Evolutionary conservation across 2,797 vertebrate species (phyloP).

Genomic region (Acanthis flammea): DNA sequence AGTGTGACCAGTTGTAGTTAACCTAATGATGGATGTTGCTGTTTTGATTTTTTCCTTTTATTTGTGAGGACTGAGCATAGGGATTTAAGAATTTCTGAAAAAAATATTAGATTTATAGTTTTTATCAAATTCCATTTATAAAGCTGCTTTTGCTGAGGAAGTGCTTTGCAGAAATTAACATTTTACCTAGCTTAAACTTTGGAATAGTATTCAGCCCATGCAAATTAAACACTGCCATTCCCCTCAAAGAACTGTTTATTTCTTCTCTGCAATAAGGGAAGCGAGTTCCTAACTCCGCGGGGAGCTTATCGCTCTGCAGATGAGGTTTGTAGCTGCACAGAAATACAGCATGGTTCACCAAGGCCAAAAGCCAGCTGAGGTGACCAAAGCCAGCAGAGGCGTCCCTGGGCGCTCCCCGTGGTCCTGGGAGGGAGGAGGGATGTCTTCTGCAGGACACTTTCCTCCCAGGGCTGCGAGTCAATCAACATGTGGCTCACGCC

Average conservation of each 20-base stretch:
- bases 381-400: neutral
- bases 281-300: neutral
- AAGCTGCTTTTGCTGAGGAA: neutral
- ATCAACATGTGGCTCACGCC: neutral
- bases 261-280: slow-evolving; percentile 23
- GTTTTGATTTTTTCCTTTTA: neutral
- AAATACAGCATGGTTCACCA: fast-evolving
- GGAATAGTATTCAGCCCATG: neutral
- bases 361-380: slow-evolving; percentile 26
- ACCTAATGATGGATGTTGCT: neutral
- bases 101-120: neutral
- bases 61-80: neutral
- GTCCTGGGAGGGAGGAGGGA: neutral
- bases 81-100: neutral
- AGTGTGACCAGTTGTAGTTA: neutral
- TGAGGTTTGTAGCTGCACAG: neutral
- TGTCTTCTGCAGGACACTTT: neutral
- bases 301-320: neutral
- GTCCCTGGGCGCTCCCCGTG: neutral
- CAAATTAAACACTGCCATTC: slow-evolving; percentile 1
- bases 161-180: neutral
- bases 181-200: neutral
- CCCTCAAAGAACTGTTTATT: slow-evolving; percentile 38
- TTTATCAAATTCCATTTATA: neutral
- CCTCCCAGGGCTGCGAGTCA: neutral